Evolutionary conservation across 2,888 invertebrate species (phyloP).

Genomic region (Diaperis boleti): DNA sequence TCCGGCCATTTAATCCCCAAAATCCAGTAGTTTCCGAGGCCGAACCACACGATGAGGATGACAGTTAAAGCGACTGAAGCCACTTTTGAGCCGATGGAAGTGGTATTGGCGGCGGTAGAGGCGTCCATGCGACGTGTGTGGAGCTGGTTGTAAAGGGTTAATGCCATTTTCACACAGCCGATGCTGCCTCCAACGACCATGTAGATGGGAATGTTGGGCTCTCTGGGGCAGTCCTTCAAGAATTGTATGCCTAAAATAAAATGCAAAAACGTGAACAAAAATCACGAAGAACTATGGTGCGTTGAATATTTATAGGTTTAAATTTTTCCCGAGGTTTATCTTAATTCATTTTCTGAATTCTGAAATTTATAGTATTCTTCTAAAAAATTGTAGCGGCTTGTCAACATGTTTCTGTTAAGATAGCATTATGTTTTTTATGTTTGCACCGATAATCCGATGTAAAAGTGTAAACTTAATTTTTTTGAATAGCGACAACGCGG

Average conservation of each 20-base stretch:
- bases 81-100: slow-evolving; percentile 65
- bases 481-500: too few relatives aligned
- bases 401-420: too few relatives aligned
- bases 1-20: slow-evolving; percentile 82
- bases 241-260: slow-evolving; percentile 87
- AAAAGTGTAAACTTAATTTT: too few relatives aligned
- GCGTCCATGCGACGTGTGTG: slow-evolving; percentile 68
- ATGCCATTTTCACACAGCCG: slow-evolving; percentile 78
- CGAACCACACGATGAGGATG: slow-evolving; percentile 82
- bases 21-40: slow-evolving; percentile 84
- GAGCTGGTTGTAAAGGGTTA: slow-evolving; percentile 76
- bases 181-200: slow-evolving; percentile 87
- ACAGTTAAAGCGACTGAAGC: slow-evolving; percentile 76
- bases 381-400: too few relatives aligned
- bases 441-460: too few relatives aligned
- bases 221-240: slow-evolving; percentile 82
- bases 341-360: too few relatives aligned
- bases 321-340: too few relatives aligned
- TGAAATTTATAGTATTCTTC: too few relatives aligned
- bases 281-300: too few relatives aligned
- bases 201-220: slow-evolving; percentile 83
- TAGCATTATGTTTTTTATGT: too few relatives aligned
- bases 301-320: too few relatives aligned
- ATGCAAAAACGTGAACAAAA: too few relatives aligned
- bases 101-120: slow-evolving; percentile 65